Conservation (phyloP, 2,113 vertebrate genomes). For the Dasyprocta punctata region DNA sequence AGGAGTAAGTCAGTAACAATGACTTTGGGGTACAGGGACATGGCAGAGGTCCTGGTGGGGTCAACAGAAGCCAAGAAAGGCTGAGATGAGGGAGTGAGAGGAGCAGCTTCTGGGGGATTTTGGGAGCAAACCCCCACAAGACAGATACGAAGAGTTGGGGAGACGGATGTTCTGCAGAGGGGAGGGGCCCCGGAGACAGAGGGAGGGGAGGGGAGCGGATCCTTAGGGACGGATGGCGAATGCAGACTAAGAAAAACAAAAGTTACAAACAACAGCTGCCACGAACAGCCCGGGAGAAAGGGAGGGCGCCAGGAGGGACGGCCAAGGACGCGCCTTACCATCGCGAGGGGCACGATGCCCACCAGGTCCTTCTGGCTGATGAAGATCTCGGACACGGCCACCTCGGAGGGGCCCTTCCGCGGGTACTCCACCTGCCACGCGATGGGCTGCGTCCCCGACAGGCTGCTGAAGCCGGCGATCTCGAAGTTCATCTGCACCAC, state of each 20-base stretch:
- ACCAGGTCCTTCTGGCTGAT: slow-evolving; percentile 94
- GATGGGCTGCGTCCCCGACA: slow-evolving; percentile 93
- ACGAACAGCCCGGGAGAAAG: not conserved
- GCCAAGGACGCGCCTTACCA: slow-evolving; percentile 88
- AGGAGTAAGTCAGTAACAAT: too few species aligned
- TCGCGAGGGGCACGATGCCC: slow-evolving; percentile 94
- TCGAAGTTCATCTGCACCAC: slow-evolving; percentile 95
- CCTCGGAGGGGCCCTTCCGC: slow-evolving; percentile 85
- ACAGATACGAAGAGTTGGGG: not conserved
- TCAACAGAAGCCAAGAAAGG: not conserved
- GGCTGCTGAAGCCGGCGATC: slow-evolving; percentile 91
- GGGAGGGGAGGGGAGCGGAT: not conserved
- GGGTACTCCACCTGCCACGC: slow-evolving; percentile 97
- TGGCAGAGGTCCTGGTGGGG: not conserved
- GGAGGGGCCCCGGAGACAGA: not conserved
- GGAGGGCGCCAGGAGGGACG: not conserved
- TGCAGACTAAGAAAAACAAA: not conserved
- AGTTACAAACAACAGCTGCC: rapidly evolving
- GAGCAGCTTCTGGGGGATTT: too few species aligned
- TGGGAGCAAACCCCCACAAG: too few species aligned
- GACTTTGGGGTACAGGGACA: too few species aligned
- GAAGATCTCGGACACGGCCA: slow-evolving; percentile 92
- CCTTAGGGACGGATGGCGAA: not conserved
- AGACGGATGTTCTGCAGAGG: not conserved
- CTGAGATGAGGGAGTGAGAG: too few species aligned